phyloP scores from a whole-genome alignment of 2,113 vertebrate genomes.

The Athene noctua region DNA sequence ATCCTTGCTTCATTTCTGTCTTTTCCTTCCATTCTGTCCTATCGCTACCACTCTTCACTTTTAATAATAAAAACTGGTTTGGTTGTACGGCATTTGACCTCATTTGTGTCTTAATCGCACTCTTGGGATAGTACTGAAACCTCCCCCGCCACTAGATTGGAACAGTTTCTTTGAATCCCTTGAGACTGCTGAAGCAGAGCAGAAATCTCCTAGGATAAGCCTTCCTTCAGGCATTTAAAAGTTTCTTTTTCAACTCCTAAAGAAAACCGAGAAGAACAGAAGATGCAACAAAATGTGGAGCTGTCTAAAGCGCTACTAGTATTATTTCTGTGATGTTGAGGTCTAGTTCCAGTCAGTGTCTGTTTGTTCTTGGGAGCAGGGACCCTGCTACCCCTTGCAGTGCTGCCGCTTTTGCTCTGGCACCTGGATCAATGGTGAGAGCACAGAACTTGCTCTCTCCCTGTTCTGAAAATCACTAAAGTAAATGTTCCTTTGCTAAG shows the following conservation, averaged over 20 bases:
- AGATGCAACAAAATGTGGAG: neutral
- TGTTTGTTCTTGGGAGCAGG: neutral
- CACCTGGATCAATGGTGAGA: accelerated
- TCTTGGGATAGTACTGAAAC: too few species aligned
- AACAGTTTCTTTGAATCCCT: neutral
- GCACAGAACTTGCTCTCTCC: neutral
- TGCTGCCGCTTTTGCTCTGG: neutral
- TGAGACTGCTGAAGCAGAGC: neutral
- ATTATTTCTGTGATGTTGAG: neutral
- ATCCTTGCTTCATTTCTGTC: too few species aligned
- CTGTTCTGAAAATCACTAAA: neutral
- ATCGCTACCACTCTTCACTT: too few species aligned
- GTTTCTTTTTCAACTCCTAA: neutral
- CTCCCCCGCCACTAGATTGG: too few species aligned
- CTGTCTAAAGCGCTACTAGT: neutral
- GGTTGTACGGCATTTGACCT: too few species aligned
- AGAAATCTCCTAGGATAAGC: neutral
- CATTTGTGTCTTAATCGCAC: too few species aligned
- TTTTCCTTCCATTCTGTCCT: too few species aligned
- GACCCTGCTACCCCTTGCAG: accelerated
- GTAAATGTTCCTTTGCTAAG: neutral
- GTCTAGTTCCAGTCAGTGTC: neutral
- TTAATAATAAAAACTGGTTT: too few species aligned
- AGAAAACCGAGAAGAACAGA: neutral
- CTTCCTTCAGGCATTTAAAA: neutral